Percentiles rank a stretch among this genome's conserved stretches.
Conservation (phyloP, 2,888 invertebrate genomes). For the Penaeus monodon region DNA sequence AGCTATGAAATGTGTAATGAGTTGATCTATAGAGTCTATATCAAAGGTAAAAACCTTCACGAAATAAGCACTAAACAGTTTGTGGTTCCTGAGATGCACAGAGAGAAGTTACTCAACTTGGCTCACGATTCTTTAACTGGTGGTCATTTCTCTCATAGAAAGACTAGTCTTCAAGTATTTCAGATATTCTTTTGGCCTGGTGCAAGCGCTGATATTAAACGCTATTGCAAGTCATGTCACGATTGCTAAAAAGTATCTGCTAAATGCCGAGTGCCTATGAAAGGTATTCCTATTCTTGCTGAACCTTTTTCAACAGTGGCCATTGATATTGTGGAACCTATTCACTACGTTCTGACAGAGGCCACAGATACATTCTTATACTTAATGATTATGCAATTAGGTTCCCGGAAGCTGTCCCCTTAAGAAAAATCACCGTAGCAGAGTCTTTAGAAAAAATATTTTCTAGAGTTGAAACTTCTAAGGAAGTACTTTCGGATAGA, state of each 20-base stretch:
- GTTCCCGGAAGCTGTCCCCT: constrained; percentile 17
- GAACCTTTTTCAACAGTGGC: constrained; percentile 17
- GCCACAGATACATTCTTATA: constrained; percentile 6
- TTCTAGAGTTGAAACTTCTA: constrained; percentile 1
- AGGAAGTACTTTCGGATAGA: constrained; percentile 3
- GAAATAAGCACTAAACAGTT: neutral
- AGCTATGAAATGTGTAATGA: too few relatives aligned
- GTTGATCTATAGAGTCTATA: too few relatives aligned
- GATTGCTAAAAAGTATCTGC: neutral
- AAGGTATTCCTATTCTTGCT: constrained; percentile 3
- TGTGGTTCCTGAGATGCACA: neutral
- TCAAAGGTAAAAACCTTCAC: too few relatives aligned
- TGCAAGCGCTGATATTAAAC: neutral
- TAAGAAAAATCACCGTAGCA: constrained; percentile 6
- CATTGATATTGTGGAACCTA: constrained; percentile 16
- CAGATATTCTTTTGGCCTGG: constrained; percentile 15
- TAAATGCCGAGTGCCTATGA: neutral
- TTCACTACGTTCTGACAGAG: neutral
- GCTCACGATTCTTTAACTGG: neutral
- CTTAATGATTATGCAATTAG: constrained; percentile 22
- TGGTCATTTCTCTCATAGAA: constrained; percentile 11
- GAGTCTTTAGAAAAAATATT: neutral
- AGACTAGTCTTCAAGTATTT: constrained; percentile 7
- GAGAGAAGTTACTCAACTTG: neutral
- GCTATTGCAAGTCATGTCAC: constrained; percentile 1